A percentile compares a stretch with the other conserved stretches of the same genome.
These are phyloP conservation scores for Xerus rutilus DNA, from an alignment of 2,797 vertebrate species.

Conservation along the genomic window DNA sequence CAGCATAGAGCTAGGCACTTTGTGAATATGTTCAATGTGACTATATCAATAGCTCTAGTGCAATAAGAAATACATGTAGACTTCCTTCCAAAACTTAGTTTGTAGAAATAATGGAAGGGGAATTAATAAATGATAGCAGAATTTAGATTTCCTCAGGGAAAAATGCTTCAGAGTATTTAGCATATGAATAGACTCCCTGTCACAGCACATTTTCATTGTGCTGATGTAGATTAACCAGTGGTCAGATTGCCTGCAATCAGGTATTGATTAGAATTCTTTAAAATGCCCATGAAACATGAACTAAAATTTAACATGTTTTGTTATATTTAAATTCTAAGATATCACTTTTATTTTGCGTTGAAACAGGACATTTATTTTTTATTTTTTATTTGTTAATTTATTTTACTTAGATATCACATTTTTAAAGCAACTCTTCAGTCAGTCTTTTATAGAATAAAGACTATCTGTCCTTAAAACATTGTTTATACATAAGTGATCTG, in stretches of 20 bases:
- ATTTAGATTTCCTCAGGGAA: constrained; percentile 65
- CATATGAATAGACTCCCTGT: constrained; percentile 59
- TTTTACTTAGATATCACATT: neutral
- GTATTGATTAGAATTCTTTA: constrained; percentile 72
- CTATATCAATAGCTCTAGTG: neutral
- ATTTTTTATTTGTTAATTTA: too few species aligned
- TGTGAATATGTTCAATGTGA: neutral
- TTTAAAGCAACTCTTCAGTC: constrained; percentile 43
- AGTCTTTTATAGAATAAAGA: constrained; percentile 53
- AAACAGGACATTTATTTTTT: too few species aligned
- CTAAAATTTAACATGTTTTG: constrained; percentile 10
- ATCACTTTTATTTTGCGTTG: too few species aligned
- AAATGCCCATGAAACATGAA: constrained; percentile 51
- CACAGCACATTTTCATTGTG: constrained; percentile 65
- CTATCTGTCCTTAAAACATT: neutral
- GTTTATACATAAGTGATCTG: neutral
- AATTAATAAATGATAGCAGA: constrained; percentile 73
- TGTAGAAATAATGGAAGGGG: constrained; percentile 62
- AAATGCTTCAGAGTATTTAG: constrained; percentile 54
- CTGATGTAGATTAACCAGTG: constrained; percentile 62
- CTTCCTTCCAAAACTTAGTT: constrained; percentile 52
- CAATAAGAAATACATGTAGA: neutral
- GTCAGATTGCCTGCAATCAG: constrained; percentile 66
- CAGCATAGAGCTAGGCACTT: neutral
- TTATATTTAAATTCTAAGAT: constrained; percentile 66